phyloP scores from a whole-genome alignment of 2,888 invertebrate species.

The Chrysomela aeneicollis region DNA sequence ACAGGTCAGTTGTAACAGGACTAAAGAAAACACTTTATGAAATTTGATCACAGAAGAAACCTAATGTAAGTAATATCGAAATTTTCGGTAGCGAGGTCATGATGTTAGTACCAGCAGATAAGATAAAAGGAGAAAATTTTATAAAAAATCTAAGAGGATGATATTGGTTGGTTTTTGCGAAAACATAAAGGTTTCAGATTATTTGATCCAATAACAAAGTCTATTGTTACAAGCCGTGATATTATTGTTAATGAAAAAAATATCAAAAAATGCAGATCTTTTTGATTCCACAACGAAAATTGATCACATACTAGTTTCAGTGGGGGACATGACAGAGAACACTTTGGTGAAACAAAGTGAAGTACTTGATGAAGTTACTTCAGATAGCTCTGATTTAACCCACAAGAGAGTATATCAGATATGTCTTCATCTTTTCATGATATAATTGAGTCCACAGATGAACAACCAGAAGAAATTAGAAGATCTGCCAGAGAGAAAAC shows the following conservation, averaged over 20 bases:
- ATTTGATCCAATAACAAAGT: slow-evolving; percentile 22
- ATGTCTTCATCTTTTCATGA: no score
- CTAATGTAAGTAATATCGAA: slow-evolving; percentile 1
- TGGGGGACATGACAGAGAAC: no score
- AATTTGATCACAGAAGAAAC: background rate
- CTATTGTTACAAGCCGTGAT: slow-evolving; percentile 18
- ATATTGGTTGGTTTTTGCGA: slow-evolving; percentile 31
- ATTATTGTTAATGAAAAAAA: slow-evolving; percentile 16
- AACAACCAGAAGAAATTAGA: background rate
- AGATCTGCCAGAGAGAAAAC: slow-evolving; percentile 26
- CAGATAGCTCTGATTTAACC: background rate
- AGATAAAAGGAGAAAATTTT: slow-evolving; percentile 30
- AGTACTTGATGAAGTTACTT: no score
- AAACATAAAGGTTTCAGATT: slow-evolving; percentile 26
- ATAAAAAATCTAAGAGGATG: slow-evolving; percentile 28
- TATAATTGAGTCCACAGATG: background rate
- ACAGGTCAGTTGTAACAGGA: slow-evolving; percentile 4
- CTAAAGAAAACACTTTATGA: slow-evolving; percentile 3
- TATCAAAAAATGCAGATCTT: slow-evolving; percentile 11
- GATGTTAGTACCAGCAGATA: slow-evolving; percentile 26
- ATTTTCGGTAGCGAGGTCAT: slow-evolving; percentile 13
- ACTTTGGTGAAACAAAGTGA: background rate
- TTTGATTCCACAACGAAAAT: no score
- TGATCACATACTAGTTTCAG: background rate
- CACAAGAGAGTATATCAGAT: background rate